A percentile compares a stretch with the other conserved stretches of the same genome.
These are phyloP conservation scores for Gandaritis pyraliata DNA, from an alignment of 2,888 invertebrate genomes.

Conservation along the genomic window DNA sequence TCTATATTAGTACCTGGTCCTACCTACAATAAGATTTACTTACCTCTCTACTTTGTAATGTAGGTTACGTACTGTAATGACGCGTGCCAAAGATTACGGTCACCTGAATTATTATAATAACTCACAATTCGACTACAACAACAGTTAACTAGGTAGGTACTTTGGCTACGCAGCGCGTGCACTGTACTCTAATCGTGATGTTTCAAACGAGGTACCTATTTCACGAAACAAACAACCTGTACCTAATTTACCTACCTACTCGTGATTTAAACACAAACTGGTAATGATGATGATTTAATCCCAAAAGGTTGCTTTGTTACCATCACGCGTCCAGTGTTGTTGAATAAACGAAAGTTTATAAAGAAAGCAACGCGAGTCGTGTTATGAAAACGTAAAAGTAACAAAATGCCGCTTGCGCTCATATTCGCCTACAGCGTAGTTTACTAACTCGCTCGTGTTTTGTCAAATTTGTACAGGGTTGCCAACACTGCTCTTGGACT, in stretches of 20 bases:
- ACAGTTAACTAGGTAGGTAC: conserved; percentile 10
- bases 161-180: neutral
- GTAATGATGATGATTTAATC: neutral
- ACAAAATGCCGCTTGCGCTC: conserved; percentile 14
- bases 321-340: conserved; percentile 18
- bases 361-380: conserved; percentile 19
- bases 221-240: too few species aligned
- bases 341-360: conserved; percentile 25
- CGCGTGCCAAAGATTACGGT: conserved; percentile 21
- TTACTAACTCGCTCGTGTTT: conserved; percentile 19
- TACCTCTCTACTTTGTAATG: neutral
- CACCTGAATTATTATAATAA: conserved; percentile 26
- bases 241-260: neutral
- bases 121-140: conserved; percentile 7
- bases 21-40: too few species aligned
- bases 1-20: too few species aligned
- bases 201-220: too few species aligned
- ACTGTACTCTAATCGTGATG: neutral
- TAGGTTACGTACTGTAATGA: conserved; percentile 7
- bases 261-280: too few species aligned
- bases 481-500: neutral
- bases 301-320: conserved; percentile 9
- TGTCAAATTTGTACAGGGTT: conserved; percentile 7
- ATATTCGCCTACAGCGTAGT: conserved; percentile 9
- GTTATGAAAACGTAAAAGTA: conserved; percentile 26